Evolutionary conservation across 2,888 invertebrate genomes (phyloP).

Genomic region (Drosophila quinaria): DNA sequence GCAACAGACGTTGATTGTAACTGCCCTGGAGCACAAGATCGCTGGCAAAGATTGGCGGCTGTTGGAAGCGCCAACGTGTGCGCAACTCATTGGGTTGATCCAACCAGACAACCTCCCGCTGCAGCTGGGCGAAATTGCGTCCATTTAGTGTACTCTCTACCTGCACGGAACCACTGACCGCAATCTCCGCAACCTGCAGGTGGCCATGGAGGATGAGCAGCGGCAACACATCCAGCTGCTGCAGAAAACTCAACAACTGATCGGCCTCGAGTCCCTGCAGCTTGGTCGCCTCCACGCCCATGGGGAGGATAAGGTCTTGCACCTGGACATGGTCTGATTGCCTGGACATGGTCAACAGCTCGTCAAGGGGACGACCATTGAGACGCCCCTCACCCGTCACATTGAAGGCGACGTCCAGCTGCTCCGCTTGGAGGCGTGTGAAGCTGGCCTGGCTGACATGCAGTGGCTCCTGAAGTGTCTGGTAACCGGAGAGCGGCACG

Average conservation of each 20-base stretch:
- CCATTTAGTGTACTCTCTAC: constrained; percentile 71
- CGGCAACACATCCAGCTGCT: constrained; percentile 79
- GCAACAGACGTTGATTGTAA: constrained; percentile 83
- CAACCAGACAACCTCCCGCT: constrained; percentile 84
- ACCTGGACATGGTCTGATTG: constrained; percentile 74
- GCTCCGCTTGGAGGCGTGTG: constrained; percentile 72
- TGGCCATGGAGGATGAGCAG: constrained; percentile 84
- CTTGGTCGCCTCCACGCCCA: constrained; percentile 75
- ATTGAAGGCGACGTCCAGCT: constrained; percentile 82
- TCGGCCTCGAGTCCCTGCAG: constrained; percentile 85
- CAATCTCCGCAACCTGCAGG: constrained; percentile 85
- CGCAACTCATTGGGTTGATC: constrained; percentile 84
- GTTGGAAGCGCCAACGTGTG: constrained; percentile 75
- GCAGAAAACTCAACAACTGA: constrained; percentile 74
- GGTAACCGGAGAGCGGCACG: constrained; percentile 72
- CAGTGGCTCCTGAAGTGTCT: constrained; percentile 73
- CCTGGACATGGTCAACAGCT: constrained; percentile 68
- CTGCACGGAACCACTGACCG: constrained; percentile 78
- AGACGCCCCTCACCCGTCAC: constrained; percentile 81
- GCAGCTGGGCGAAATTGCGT: constrained; percentile 73
- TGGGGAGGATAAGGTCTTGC: constrained; percentile 79
- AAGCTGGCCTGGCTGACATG: constrained; percentile 77
- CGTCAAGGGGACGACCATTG: constrained; percentile 82
- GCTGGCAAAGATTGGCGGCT: constrained; percentile 65
- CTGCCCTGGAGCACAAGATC: constrained; percentile 77